These are phyloP conservation scores for Drosophila recens DNA, from an alignment of 2,888 invertebrate species.

Conservation along the genomic window DNA sequence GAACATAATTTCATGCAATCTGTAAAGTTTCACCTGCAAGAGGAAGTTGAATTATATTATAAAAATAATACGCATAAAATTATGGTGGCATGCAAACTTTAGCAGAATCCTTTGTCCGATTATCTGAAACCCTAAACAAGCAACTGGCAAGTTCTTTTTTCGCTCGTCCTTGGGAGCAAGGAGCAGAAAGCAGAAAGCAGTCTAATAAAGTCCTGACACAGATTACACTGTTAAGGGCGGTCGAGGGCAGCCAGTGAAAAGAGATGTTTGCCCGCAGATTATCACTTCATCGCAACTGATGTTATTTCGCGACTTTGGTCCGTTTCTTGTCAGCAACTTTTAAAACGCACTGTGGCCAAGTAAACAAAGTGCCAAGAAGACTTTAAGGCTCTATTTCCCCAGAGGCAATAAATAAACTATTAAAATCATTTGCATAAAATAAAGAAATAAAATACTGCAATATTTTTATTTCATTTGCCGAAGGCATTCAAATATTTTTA, in stretches of 20 bases:
- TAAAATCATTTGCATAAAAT: neutral
- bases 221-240: slow-evolving; percentile 47
- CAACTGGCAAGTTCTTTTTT: slow-evolving; percentile 18
- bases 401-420: slow-evolving; percentile 2
- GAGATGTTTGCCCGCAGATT: slow-evolving; percentile 62
- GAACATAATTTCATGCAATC: too few relatives aligned
- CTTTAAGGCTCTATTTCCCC: neutral
- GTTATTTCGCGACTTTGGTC: slow-evolving; percentile 29
- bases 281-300: slow-evolving; percentile 64
- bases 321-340: slow-evolving; percentile 18
- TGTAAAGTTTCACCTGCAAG: too few relatives aligned
- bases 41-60: slow-evolving; percentile 41
- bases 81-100: slow-evolving; percentile 14
- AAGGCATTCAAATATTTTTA: neutral
- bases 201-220: slow-evolving; percentile 41
- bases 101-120: slow-evolving; percentile 28
- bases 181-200: slow-evolving; percentile 5
- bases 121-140: slow-evolving; percentile 53
- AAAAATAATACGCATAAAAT: slow-evolving; percentile 25
- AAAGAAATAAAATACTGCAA: neutral
- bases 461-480: neutral
- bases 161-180: slow-evolving; percentile 7
- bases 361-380: neutral
- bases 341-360: slow-evolving; percentile 8
- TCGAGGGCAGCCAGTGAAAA: slow-evolving; percentile 31